Base-by-base conservation (phyloP, 2,113 vertebrate genomes). In the Nematolebias whitei region DNA sequence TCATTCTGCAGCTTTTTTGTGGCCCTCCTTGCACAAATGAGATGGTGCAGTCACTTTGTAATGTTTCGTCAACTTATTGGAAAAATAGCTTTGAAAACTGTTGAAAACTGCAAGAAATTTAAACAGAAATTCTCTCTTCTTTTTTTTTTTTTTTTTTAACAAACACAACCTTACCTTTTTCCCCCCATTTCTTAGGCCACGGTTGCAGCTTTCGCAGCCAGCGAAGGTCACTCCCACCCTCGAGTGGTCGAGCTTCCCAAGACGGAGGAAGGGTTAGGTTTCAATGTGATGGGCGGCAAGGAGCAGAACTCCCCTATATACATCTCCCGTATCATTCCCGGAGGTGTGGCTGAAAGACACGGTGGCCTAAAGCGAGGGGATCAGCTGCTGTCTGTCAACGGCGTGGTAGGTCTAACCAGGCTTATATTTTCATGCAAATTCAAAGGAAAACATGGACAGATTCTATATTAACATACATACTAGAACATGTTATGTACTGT, bases 251-350 rank as follows among this genome's bases (percentile, higher is more conserved):
- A 99, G 85, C 93, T 99, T 39, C 98, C 98, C 51, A 99, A 99
- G 91, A 99, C 96, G 1, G 98, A 99, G 62, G 98, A 99, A 89
- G 98, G 98, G n/a, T 92, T 99, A 79, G 98, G 98, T 78, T 99
- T 99, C 89, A 99, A 99, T 19, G 96, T 99, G 71, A 99, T 99
- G 98, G 98, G 97, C 53, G 97, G 98, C 81, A 99, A 98, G 80
- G 97, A 99, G 71, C 98, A 99, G 83, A 99, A 99, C 87, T 99
- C 98, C 1, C 98, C 98, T 15, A 99, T 99, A 84, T 99, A 99
- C 83, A 99, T 99, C 90, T 99, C 97, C 40, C 97, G 98, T 85
- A 98, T 99, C 89, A 99, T 99, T 87, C 97, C 98, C 4, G 98
- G 97, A 72, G 98, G 98, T 56, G 95, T 99, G 78, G 98, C 97